phyloP scores from a whole-genome alignment of 2,888 invertebrate species.

The Mycalesis mineus region DNA sequence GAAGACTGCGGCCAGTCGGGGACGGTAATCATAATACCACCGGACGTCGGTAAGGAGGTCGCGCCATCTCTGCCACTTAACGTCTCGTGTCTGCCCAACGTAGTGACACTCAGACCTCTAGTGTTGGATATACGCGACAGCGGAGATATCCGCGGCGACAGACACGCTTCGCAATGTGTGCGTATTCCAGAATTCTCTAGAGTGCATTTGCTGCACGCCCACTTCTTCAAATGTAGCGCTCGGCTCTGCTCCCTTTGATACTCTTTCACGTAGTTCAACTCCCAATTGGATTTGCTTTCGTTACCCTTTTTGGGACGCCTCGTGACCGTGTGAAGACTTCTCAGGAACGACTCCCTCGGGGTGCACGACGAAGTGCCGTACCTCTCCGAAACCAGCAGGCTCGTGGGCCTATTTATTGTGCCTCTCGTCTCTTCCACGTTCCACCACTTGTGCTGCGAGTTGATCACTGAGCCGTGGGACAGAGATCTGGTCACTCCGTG shows the following conservation, averaged over 20 bases:
- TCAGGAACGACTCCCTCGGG: constrained; percentile 64
- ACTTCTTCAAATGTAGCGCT: constrained; percentile 71
- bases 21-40: constrained; percentile 80
- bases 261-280: constrained; percentile 68
- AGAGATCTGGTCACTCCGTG: constrained; percentile 79
- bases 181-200: constrained; percentile 83
- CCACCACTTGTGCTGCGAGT: constrained; percentile 71
- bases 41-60: constrained; percentile 67
- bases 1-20: constrained; percentile 79
- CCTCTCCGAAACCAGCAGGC: constrained; percentile 78
- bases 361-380: constrained; percentile 53
- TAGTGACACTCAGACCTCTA: constrained; percentile 67
- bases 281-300: constrained; percentile 72
- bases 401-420: constrained; percentile 77
- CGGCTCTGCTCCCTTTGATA: constrained; percentile 68
- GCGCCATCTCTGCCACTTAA: constrained; percentile 59
- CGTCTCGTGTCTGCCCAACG: constrained; percentile 65
- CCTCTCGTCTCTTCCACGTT: constrained; percentile 66
- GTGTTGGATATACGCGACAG: constrained; percentile 61
- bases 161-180: constrained; percentile 85
- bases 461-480: constrained; percentile 81
- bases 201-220: constrained; percentile 87
- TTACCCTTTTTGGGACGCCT: constrained; percentile 67
- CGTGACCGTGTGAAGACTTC: constrained; percentile 68
- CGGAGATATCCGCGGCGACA: constrained; percentile 79